phyloP scores from a whole-genome alignment of 2,888 invertebrate genomes.

The Uloborus plumipes region DNA sequence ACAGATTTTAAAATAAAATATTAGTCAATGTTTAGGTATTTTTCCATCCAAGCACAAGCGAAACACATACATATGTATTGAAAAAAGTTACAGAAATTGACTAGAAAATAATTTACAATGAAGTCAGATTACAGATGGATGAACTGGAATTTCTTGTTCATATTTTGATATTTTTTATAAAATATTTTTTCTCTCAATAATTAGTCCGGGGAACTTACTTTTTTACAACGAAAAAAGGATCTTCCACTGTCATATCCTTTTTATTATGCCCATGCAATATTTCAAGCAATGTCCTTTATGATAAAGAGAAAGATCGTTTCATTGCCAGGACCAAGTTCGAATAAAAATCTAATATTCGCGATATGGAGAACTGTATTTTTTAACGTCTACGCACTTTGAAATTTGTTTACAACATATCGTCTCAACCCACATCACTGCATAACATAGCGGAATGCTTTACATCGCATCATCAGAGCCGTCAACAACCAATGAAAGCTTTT shows the following conservation, averaged over 20 bases:
- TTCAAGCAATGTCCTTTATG: conserved; percentile 39
- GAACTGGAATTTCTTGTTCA: no score
- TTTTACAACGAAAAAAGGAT: conserved; percentile 98
- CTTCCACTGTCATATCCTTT: conserved; percentile 93
- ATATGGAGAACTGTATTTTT: background rate
- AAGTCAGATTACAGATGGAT: no score
- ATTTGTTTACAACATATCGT: background rate
- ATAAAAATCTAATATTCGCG: background rate
- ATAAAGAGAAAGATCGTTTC: background rate
- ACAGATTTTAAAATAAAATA: no score
- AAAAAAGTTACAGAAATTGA: no score
- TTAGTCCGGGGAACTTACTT: conserved; percentile 80
- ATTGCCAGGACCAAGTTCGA: background rate
- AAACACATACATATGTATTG: no score
- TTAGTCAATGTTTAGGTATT: no score
- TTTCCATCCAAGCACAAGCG: no score
- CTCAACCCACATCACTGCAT: background rate
- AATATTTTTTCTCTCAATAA: no score
- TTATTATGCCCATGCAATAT: conserved; percentile 52
- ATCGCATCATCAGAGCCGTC: no score
- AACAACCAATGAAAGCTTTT: no score
- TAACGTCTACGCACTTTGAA: background rate
- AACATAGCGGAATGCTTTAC: background rate
- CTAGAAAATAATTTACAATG: no score
- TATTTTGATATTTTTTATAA: no score